Base-by-base conservation (phyloP, 2,113 vertebrate genomes). In the Chionis minor region DNA sequence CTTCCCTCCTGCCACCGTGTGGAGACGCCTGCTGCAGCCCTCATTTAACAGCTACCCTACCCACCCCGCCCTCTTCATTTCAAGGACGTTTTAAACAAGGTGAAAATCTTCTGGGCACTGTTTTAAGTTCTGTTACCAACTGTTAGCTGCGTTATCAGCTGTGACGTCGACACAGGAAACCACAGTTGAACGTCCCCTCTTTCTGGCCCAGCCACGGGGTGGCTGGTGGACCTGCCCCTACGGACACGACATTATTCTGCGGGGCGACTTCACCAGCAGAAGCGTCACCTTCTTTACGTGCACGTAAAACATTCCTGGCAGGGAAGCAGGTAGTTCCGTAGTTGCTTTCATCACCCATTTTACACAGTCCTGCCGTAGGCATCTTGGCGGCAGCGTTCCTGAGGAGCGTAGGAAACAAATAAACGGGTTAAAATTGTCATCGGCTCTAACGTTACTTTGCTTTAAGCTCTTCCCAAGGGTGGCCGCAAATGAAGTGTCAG, bases 241-340 rank as follows among this genome's bases (percentile, higher is more conserved):
- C 0, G 3, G 72, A 44, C 52, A n/a, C 0, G 4, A 42, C 32
- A 3, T 47, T n/a, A 16, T 35, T 51, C 47, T 32, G 28, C 38
- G n/a, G 32, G 52, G 24, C 15, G 11, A 49, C 30, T 35, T 40
- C 19, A 5, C 24, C 58, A 65, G 47, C 32, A 55, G 47, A 54
- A 67, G 54, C 4, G 33, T 78, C 93, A 98, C 98, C 98, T 97
- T 98, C 96, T 63, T 97, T 96, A 4, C 87, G 96, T 13, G 81
- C 52, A n/a, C 61, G 72, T 75, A 97, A 93, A 61, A 98, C 84
- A 42, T 63, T 97, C 89, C 97, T 97, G 66, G 97, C 96, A n/a
- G 98, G 98, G 93, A 98, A 99, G 96, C 97, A 96, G 59, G 98
- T 98, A 20, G 56, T 91, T 16, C 96, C 52, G 71, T 58, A 95